phyloP scores from a whole-genome alignment of 2,113 vertebrate species.

The Pollimyrus isidori region DNA sequence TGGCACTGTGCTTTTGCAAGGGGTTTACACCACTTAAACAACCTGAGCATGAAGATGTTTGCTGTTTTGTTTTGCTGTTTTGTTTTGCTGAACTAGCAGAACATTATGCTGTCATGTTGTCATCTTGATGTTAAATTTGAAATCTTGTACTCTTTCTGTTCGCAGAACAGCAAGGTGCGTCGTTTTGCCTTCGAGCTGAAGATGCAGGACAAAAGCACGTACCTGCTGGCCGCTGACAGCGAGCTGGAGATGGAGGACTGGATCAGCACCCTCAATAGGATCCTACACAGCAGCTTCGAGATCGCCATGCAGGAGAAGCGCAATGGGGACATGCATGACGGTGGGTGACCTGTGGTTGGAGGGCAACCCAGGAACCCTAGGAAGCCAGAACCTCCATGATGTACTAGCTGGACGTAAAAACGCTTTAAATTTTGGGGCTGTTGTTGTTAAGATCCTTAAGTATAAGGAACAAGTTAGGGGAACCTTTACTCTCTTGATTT shows the following conservation, averaged over 20 bases:
- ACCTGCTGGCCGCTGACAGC: slow-evolving; percentile 87
- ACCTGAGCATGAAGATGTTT: too few species aligned
- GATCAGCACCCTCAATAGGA: slow-evolving; percentile 88
- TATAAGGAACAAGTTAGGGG: not conserved
- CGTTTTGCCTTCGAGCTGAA: slow-evolving; percentile 95
- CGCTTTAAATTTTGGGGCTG: not conserved
- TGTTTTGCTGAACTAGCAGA: not conserved
- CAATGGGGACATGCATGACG: slow-evolving; percentile 89
- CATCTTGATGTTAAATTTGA: not conserved
- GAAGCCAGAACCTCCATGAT: not conserved
- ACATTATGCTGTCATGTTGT: not conserved
- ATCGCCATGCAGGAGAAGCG: slow-evolving; percentile 94
- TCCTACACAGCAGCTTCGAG: slow-evolving; percentile 92
- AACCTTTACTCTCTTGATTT: not conserved
- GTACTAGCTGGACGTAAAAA: not conserved
- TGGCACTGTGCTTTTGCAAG: not conserved
- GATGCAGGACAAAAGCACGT: slow-evolving; percentile 98
- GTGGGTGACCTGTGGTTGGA: slow-evolving; percentile 42
- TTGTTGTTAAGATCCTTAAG: not conserved
- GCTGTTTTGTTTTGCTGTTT: not conserved
- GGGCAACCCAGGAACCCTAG: not conserved
- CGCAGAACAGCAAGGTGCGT: slow-evolving; percentile 87
- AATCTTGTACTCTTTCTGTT: not conserved
- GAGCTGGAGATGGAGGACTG: slow-evolving; percentile 97
- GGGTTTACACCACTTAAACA: not conserved